phyloP scores from a whole-genome alignment of 2,888 invertebrate genomes.

The Apocheima hispidaria region DNA sequence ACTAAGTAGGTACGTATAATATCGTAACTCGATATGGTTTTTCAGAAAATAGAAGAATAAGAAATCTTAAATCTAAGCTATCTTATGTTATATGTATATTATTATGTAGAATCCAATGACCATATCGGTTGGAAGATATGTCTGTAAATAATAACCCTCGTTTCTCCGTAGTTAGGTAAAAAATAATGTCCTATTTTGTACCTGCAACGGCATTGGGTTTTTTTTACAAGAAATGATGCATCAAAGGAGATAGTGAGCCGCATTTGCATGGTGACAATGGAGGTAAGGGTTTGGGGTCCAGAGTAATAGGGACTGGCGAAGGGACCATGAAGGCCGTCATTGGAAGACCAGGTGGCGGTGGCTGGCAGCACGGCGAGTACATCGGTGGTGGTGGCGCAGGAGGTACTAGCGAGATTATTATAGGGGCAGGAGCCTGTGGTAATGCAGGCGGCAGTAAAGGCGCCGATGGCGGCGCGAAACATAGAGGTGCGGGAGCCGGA shows the following conservation, averaged over 20 bases:
- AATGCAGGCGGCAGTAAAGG: conserved; percentile 25
- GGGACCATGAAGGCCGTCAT: conserved; percentile 76
- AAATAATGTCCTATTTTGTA: background rate
- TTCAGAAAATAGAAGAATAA: background rate
- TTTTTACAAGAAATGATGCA: conserved; percentile 3
- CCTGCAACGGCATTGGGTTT: background rate
- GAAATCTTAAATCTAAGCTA: background rate
- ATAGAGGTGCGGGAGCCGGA: conserved; percentile 46
- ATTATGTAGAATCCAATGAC: too few relatives aligned
- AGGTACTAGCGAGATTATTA: conserved; percentile 65
- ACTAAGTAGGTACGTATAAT: background rate
- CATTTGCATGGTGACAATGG: conserved; percentile 43
- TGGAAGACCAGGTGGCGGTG: conserved; percentile 62
- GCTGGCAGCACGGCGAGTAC: conserved; percentile 46
- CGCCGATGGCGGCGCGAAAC: conserved; percentile 41
- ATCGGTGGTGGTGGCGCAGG: conserved; percentile 51
- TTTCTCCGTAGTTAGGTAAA: too few relatives aligned
- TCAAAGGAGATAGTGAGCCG: background rate
- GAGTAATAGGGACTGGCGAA: conserved; percentile 69
- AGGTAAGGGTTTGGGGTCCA: conserved; percentile 72
- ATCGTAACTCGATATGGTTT: background rate
- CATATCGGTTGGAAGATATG: background rate
- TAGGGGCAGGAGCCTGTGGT: conserved; percentile 52
- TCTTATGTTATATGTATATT: background rate
- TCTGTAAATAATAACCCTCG: too few relatives aligned